phyloP scores from a whole-genome alignment of 1,140 invertebrate species.

The Arion vulgaris region DNA sequence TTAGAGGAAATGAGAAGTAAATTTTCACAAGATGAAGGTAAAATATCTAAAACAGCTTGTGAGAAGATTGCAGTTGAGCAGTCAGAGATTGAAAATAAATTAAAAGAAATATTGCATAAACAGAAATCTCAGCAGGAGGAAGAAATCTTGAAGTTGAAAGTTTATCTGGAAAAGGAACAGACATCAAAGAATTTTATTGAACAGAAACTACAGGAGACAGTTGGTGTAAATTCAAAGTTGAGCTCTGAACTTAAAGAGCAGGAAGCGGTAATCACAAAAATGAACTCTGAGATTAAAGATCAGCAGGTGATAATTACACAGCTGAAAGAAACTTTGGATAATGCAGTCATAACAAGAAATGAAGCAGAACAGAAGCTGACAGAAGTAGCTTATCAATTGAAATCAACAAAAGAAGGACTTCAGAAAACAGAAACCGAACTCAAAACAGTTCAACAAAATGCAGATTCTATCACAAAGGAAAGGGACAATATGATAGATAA shows the following conservation, averaged over 20 bases:
- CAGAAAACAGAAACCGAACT: not conserved
- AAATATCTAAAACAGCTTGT: conserved; percentile 19
- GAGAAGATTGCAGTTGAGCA: conserved; percentile 33
- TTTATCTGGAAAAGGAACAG: not conserved
- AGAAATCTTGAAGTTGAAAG: not conserved
- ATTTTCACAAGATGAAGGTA: conserved; percentile 39
- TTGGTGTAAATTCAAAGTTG: not conserved
- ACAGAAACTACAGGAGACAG: not conserved
- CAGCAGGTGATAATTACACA: not conserved
- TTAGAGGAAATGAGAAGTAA: conserved; percentile 38
- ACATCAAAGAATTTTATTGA: not conserved
- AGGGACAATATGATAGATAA: not conserved
- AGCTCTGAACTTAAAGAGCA: not conserved
- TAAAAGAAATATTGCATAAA: not conserved
- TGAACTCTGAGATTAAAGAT: not conserved
- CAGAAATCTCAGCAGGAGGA: not conserved
- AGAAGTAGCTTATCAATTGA: not conserved
- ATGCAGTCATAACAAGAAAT: conserved; percentile 6
- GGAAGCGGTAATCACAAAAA: not conserved
- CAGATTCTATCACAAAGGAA: not conserved
- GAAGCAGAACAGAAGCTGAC: not conserved
- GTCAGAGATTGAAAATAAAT: conserved; percentile 11
- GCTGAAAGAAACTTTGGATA: conserved; percentile 31
- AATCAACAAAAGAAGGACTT: not conserved
- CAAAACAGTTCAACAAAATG: not conserved